Evolutionary conservation across 2,888 invertebrate species (phyloP).

Genomic region (Heteropelma amictum): DNA sequence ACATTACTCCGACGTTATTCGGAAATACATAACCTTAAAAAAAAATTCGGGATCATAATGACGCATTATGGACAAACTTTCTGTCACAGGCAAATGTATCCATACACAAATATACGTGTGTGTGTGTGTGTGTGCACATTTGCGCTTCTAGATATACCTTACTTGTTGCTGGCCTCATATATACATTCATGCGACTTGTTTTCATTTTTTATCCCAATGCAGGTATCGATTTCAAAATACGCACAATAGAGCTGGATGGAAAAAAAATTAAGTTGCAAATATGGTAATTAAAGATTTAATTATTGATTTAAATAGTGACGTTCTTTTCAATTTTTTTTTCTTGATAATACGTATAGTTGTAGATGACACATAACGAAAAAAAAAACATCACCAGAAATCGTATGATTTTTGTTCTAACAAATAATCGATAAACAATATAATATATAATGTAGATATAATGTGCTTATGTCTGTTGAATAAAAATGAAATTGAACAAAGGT

Average conservation of each 20-base stretch:
- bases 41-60: background rate
- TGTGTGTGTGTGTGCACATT: background rate
- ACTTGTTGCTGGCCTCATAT: conserved; percentile 38
- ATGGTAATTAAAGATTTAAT: conserved; percentile 85
- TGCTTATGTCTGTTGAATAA: too few relatives aligned
- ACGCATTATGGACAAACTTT: background rate
- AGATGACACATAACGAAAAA: background rate
- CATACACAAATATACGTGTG: background rate
- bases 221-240: conserved; percentile 99
- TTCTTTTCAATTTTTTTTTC: background rate
- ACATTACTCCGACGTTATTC: conserved; percentile 53
- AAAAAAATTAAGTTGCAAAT: conserved; percentile 99
- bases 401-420: background rate
- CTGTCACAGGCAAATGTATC: background rate
- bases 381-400: background rate
- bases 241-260: conserved; percentile 98
- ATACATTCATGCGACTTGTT: background rate
- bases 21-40: conserved; percentile 44
- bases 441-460: too few relatives aligned
- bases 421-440: too few relatives aligned
- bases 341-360: background rate
- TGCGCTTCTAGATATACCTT: background rate
- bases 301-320: background rate
- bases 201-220: conserved; percentile 74
- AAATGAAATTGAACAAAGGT: too few relatives aligned